A percentile compares a stretch with the other conserved stretches of the same genome.
Evolutionary conservation across 2,797 vertebrate genomes (phyloP).

Genomic region (Ibycter americanus): DNA sequence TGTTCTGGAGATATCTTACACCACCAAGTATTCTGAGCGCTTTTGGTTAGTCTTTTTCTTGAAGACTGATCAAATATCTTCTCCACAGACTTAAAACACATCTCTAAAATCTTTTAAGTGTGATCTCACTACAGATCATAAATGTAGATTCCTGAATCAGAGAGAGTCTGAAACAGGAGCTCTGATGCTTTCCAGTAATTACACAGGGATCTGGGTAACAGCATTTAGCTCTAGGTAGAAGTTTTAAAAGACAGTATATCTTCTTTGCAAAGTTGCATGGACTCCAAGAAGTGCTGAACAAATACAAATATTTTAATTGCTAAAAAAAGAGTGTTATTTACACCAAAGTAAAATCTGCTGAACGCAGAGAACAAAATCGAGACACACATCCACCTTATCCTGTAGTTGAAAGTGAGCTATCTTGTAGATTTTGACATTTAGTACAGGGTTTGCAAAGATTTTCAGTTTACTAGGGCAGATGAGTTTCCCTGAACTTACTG

Average conservation of each 20-base stretch:
- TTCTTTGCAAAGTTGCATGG: not conserved
- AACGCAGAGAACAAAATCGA: not conserved
- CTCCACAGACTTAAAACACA: not conserved
- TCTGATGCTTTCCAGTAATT: not conserved
- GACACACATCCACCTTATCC: not conserved
- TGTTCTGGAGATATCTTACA: not conserved
- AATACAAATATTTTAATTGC: not conserved
- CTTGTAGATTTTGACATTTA: not conserved
- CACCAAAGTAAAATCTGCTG: not conserved
- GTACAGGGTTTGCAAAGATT: not conserved
- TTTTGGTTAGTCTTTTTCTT: not conserved
- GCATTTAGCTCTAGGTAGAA: not conserved
- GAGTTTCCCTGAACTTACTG: slow-evolving; percentile 1
- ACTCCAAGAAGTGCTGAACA: not conserved
- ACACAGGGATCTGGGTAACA: not conserved
- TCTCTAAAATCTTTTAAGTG: not conserved
- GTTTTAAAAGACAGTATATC: not conserved
- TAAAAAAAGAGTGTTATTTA: not conserved
- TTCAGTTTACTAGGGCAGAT: slow-evolving; percentile 2
- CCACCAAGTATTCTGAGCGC: not conserved
- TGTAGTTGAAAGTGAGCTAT: not conserved
- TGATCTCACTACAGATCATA: not conserved
- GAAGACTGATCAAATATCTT: not conserved
- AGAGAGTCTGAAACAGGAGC: not conserved
- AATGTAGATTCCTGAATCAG: not conserved